Evolutionary conservation across 2,888 invertebrate genomes (phyloP), one percentile per base, ranked within the genome.

Genomic region (Chironomus tentans): DNA sequence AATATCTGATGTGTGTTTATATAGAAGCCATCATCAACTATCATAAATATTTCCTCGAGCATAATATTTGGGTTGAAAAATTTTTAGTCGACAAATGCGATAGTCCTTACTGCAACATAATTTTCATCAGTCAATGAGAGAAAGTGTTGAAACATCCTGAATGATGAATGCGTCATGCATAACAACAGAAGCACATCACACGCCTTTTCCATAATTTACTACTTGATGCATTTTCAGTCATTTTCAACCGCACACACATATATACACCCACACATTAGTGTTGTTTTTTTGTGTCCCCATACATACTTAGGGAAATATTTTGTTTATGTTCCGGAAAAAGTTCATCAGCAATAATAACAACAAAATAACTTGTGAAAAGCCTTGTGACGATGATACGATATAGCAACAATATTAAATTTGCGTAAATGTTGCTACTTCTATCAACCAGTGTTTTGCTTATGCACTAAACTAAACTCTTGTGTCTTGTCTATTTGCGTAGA

Each of bases 11-110:
- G 38, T 38, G 10, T 38, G 38, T 38, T 56, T 18, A 56, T 56
- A n/a, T 56, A 15, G 7, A 56, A 56, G 56, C 56, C 46, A 73
- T 74, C 68, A 68, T 38, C 38, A 74, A 74, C 65, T 74, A 74
- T 74, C 74, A 74, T 74, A 74, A 74, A 74, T 74, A 74, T 68
- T 74, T 74, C 74, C 74, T 74, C 74, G 74, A 74, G 74, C 65
- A 74, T 74, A 74, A 74, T 74, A 68, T 74, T 62, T 72, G 72
- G 62, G 56, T 24, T 24, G 56, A 56, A 56, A 10, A 10, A n/a
- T n/a, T 38, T 38, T 38, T 7, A 6, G n/a, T 56, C 56, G 56
- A 56, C 15, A 56, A 56, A 15, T 56, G 50, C 12, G 50, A 50
- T 50, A 50, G 50, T 50, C 7, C 65, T 65, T 65, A 65, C 21